Conservation (phyloP, 2,113 vertebrate genomes). For the Oostethus manadensis region DNA sequence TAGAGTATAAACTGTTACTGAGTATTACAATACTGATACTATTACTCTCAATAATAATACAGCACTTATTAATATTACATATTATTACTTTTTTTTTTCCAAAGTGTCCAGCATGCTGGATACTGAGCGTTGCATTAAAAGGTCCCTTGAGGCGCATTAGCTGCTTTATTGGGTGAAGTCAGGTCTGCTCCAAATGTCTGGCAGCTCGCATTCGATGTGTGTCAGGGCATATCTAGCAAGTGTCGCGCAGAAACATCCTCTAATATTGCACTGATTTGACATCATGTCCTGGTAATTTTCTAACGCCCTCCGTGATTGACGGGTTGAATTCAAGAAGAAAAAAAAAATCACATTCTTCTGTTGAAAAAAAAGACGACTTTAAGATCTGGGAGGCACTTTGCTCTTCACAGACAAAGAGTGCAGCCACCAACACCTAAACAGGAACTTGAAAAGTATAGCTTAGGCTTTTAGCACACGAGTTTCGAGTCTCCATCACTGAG, state of each 20-base stretch:
- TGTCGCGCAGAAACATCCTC: constrained; percentile 33
- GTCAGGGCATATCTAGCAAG: constrained; percentile 52
- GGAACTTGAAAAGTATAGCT: constrained; percentile 57
- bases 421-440: constrained; percentile 64
- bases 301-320: too few relatives aligned
- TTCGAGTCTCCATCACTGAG: constrained; percentile 9
- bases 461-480: constrained; percentile 20
- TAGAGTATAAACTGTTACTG: too few relatives aligned
- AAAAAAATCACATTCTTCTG: neutral
- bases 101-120: too few relatives aligned
- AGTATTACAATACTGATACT: too few relatives aligned
- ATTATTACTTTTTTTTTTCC: too few relatives aligned
- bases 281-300: constrained; percentile 24
- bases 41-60: too few relatives aligned
- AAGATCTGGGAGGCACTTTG: too few relatives aligned
- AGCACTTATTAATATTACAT: too few relatives aligned
- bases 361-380: neutral
- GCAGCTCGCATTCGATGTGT: constrained; percentile 48
- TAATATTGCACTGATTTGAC: constrained; percentile 41
- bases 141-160: constrained; percentile 21
- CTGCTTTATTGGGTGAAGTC: constrained; percentile 50
- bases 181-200: constrained; percentile 24
- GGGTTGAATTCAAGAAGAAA: too few relatives aligned
- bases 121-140: constrained; percentile 27
- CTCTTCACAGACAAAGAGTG: constrained; percentile 25